Evolutionary conservation across 2,888 invertebrate genomes (phyloP).

Genomic region (Bibio marci): DNA sequence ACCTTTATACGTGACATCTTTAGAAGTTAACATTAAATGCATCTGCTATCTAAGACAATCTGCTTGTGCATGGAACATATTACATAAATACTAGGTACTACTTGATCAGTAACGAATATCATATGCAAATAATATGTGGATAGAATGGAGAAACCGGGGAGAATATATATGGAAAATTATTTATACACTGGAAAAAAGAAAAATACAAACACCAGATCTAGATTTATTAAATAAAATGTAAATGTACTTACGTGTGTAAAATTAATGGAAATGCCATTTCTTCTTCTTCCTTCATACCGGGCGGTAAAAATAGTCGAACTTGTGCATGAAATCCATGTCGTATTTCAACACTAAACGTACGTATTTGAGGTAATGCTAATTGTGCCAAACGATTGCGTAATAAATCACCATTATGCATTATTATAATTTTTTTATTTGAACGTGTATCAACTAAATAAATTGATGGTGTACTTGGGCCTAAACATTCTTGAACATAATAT

Average conservation of each 20-base stretch:
- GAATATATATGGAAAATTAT: too few relatives aligned
- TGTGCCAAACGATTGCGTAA: constrained; percentile 43
- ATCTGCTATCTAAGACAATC: too few relatives aligned
- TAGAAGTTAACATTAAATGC: too few relatives aligned
- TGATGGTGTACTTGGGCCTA: constrained; percentile 58
- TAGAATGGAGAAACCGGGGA: too few relatives aligned
- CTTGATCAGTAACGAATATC: too few relatives aligned
- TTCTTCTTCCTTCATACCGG: constrained; percentile 66
- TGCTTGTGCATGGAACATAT: too few relatives aligned
- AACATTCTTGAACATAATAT: constrained; percentile 55
- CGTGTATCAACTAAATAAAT: constrained; percentile 43
- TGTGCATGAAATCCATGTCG: constrained; percentile 50
- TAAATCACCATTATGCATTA: constrained; percentile 50
- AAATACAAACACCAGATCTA: too few relatives aligned
- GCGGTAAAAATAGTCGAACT: constrained; percentile 66
- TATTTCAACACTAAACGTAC: constrained; percentile 49
- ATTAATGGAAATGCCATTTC: constrained; percentile 67
- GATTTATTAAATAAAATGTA: background rate
- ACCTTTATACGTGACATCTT: too few relatives aligned
- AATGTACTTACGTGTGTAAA: constrained; percentile 57
- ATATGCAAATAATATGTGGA: too few relatives aligned
- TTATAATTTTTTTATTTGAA: constrained; percentile 39
- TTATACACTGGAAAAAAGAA: too few relatives aligned
- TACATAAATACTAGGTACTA: too few relatives aligned
- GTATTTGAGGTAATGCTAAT: constrained; percentile 58